Evolutionary conservation across 1,140 invertebrate genomes (phyloP).

Genomic region (Portunus trituberculatus): DNA sequence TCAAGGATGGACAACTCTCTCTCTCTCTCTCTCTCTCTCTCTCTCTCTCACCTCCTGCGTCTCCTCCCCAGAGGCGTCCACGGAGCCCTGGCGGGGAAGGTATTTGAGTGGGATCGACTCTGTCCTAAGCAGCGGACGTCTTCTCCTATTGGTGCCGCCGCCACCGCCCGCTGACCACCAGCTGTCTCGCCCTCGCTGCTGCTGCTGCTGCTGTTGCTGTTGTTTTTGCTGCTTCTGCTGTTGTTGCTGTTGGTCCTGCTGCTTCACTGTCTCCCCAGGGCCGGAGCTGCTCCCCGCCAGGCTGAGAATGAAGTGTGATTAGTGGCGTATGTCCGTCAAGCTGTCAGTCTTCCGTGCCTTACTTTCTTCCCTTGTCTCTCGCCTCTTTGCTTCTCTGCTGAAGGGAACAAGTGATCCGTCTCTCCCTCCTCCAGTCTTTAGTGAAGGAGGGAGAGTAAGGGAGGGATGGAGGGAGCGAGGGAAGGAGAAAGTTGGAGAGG

Average conservation of each 20-base stretch:
- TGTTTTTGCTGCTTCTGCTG: not conserved
- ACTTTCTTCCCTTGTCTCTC: not conserved
- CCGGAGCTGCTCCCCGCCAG: conserved; percentile 46
- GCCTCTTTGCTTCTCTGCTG: not conserved
- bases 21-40: conserved; percentile 38
- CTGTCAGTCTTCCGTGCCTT: not conserved
- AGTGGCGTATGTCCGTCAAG: not conserved
- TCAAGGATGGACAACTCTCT: not conserved
- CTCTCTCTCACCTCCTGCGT: conserved; percentile 73
- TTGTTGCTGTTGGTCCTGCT: not conserved
- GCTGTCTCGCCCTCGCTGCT: not conserved
- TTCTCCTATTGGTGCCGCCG: conserved; percentile 38
- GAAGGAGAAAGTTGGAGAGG: not conserved
- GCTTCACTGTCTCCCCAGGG: not conserved
- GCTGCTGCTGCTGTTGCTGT: conserved; percentile 22
- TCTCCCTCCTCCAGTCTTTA: not conserved
- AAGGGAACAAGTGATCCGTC: not conserved
- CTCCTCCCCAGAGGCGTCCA: conserved; percentile 75
- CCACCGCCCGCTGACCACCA: not conserved
- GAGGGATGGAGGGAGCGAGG: not conserved
- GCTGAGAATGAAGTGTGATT: conserved; percentile 23
- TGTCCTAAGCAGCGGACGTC: conserved; percentile 53
- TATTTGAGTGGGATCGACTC: conserved; percentile 65
- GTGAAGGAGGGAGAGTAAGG: not conserved
- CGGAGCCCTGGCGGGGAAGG: conserved; percentile 70